These are phyloP conservation scores for Reticulitermes speratus DNA, from an alignment of 1,140 invertebrate species.

Conservation along the genomic window DNA sequence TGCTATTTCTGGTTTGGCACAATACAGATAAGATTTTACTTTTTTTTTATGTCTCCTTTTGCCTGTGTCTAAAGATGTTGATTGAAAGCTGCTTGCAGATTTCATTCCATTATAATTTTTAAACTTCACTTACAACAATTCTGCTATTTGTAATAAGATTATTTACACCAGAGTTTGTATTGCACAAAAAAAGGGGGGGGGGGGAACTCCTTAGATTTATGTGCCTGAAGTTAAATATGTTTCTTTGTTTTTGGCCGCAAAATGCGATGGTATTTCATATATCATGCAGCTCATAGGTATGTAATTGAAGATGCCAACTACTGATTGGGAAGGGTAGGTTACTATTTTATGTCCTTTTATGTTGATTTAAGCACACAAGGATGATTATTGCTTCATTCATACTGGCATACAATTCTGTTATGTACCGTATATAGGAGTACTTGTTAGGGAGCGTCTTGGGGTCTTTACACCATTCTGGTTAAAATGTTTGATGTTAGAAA, in stretches of 20 bases:
- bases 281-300: background rate
- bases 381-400: background rate
- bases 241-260: background rate
- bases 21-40: no score
- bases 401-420: background rate
- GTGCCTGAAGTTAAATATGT: background rate
- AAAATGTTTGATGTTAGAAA: background rate
- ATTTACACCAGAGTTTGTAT: no score
- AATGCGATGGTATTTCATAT: background rate
- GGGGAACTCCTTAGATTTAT: background rate
- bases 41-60: no score
- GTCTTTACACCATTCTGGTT: background rate
- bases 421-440: background rate
- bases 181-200: no score
- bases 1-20: no score
- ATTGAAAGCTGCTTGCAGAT: background rate
- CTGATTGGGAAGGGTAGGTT: background rate
- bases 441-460: background rate
- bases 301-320: background rate
- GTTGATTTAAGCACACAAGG: background rate
- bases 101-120: background rate
- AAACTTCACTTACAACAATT: background rate
- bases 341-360: background rate
- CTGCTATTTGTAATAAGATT: background rate
- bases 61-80: no score